A percentile compares a stretch with the other conserved stretches of the same genome.
phyloP scores from a whole-genome alignment of 1,140 invertebrate genomes.

The Yoshiicerus persimilis region DNA sequence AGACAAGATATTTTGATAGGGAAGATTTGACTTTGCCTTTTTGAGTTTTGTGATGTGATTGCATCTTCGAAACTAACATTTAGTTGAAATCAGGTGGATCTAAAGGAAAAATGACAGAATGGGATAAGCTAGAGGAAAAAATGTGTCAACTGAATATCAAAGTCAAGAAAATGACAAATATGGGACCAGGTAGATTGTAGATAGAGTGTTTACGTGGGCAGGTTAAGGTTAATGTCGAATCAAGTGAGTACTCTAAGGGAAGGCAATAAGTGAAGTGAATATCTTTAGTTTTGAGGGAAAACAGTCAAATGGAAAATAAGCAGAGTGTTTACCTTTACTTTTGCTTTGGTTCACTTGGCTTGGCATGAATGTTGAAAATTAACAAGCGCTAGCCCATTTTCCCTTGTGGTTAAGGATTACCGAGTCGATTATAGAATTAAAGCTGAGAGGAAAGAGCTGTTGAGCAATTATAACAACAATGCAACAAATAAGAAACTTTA shows the following conservation, averaged over 20 bases:
- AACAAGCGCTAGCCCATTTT: background rate
- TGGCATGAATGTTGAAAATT: background rate
- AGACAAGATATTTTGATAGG: background rate
- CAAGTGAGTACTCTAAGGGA: too few species aligned
- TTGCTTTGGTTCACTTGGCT: background rate
- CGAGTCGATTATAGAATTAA: background rate
- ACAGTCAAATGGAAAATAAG: background rate
- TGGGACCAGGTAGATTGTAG: background rate
- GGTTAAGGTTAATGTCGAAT: background rate
- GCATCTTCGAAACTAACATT: background rate
- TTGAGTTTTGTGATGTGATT: background rate
- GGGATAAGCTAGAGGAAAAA: background rate
- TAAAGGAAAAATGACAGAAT: background rate
- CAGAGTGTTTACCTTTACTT: background rate
- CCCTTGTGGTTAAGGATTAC: background rate
- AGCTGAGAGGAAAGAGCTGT: background rate
- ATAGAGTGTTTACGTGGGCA: background rate
- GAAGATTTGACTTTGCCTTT: background rate
- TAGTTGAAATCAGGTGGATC: background rate
- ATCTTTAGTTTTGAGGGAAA: background rate
- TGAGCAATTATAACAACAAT: constrained; percentile 7
- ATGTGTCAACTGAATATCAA: background rate
- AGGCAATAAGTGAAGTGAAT: background rate
- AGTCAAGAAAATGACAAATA: background rate
- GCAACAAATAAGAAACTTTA: background rate